Evolutionary conservation across 1,140 invertebrate genomes (phyloP), one percentile per base, ranked within the genome.

Genomic region (Drosophila gunungcola): DNA sequence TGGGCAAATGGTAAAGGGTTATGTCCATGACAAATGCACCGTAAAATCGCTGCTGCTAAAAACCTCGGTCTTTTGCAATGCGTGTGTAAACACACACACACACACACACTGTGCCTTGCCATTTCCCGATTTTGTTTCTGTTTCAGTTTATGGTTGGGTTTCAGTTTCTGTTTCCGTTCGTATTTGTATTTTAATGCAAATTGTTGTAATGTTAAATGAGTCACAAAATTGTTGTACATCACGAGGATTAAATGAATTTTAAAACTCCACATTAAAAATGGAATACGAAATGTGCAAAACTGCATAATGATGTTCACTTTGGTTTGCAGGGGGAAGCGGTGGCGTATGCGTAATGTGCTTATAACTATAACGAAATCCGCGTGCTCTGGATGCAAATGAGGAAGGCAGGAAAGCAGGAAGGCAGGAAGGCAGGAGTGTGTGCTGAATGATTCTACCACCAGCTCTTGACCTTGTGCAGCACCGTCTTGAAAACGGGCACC

Each of bases 401-500:
- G 10, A 21, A 6, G 4, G 41, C 3, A 6, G 53, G 21, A 51
- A 4, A 27, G 49, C 49, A 34, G 29, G 5, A 11, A 10, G 10
- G 13, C n/a, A 34, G n/a, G 11, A 11, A 36, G 16, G 46, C 16
- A 21, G 9, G 29, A 21, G 38, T 41, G 38, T n/a, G 13, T 29
- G 5, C 7, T 13, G n/a, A 38, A 10, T 3, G 27, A 4, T 55
- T 32, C 63, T 90, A 91, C 91, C 91, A 92, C 91, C 82, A 91
- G 10, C 91, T 74, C 73, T 94, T 95, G 51, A 94, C 93, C 27
- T 94, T 94, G 69, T 95, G 94, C 75, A 94, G 93, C 54, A 96
- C 93, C 53, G 95, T 95, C 79, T 96, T 96, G 82, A 96, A 95
- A 32, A 96, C 94, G 12, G 96, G 95, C 49, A 96, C 94, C 80